Evolutionary conservation across 92 coral and sea anemone species (phyloP).

Genomic region (Epizoanthus illoricatus): DNA sequence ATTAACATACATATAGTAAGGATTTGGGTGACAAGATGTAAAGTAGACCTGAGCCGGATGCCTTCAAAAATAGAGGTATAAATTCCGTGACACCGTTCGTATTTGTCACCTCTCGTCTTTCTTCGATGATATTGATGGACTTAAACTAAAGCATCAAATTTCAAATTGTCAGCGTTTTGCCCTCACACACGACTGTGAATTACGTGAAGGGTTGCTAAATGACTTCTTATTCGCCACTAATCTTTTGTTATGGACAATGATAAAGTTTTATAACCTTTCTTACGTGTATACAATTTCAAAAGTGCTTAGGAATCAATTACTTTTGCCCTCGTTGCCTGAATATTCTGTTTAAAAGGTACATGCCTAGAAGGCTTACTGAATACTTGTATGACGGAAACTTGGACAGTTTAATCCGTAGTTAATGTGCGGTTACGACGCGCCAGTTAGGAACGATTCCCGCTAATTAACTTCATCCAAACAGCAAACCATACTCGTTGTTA

Average conservation of each 20-base stretch:
- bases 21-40: not conserved
- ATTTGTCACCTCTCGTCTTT: conserved; percentile 5
- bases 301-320: not conserved
- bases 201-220: conserved; percentile 11
- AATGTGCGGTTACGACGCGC: not conserved
- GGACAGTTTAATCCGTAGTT: conserved; percentile 7
- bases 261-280: not conserved
- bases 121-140: not conserved
- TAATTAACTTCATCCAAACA: conserved; percentile 14
- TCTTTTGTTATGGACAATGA: conserved; percentile 19
- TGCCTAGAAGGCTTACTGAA: not conserved
- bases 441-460: conserved; percentile 10
- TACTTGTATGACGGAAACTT: conserved; percentile 11
- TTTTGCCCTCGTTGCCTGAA: conserved; percentile 14
- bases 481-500: not conserved
- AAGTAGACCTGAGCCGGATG: not conserved
- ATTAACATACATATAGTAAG: conserved; percentile 49
- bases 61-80: not conserved
- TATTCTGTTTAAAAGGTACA: conserved; percentile 1
- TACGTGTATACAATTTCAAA: conserved; percentile 20
- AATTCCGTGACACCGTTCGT: not conserved
- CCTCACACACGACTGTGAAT: conserved; percentile 15
- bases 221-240: not conserved
- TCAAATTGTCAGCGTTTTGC: not conserved
- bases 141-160: no score